Evolutionary conservation across 1,140 invertebrate species (phyloP).

Genomic region (Drosophila orena): DNA sequence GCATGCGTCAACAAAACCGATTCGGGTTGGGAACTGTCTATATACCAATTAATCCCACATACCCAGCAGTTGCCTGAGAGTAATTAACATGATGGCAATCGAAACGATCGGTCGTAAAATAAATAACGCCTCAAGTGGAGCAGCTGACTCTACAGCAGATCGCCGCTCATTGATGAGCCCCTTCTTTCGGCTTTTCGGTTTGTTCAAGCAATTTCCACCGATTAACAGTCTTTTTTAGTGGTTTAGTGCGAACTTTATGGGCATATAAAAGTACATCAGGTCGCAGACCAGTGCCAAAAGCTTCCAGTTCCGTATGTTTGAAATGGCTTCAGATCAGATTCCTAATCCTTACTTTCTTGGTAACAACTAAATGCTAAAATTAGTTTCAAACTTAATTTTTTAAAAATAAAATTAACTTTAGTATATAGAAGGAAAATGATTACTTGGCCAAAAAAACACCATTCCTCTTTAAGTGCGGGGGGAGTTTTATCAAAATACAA

Average conservation of each 20-base stretch:
- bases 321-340: conserved; percentile 4
- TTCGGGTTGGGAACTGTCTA: conserved; percentile 7
- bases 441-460: no score
- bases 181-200: conserved; percentile 4
- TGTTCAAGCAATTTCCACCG: conserved; percentile 41
- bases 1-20: conserved; percentile 7
- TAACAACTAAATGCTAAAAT: not conserved
- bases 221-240: conserved; percentile 74
- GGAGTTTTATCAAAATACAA: no score
- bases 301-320: conserved; percentile 18
- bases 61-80: conserved; percentile 12
- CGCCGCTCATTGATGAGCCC: conserved; percentile 47
- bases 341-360: not conserved
- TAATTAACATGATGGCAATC: conserved; percentile 69
- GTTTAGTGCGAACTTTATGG: conserved; percentile 76
- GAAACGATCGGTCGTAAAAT: conserved; percentile 28
- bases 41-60: conserved; percentile 20
- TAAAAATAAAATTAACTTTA: not conserved
- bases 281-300: conserved; percentile 69
- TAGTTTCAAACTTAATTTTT: not conserved
- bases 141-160: conserved; percentile 60
- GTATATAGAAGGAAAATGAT: no score
- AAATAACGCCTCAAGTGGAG: conserved; percentile 41
- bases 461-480: no score
- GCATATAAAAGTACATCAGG: conserved; percentile 44